Base-by-base conservation (phyloP, 2,113 vertebrate genomes). In the Anarrhichthys ocellatus region DNA sequence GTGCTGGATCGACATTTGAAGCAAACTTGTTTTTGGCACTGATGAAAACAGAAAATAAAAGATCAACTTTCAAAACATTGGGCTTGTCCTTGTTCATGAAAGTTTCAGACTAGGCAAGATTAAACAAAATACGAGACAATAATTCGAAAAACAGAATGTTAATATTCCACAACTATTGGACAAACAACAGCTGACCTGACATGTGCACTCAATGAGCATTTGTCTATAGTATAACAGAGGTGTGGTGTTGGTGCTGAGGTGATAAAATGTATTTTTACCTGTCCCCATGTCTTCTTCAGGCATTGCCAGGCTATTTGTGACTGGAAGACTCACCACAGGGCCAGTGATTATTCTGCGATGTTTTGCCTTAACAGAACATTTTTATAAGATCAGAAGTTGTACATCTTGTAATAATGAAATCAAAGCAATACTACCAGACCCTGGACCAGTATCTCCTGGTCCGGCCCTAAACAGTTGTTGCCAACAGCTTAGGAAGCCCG, bases 181-280 rank as follows among this genome's bases (percentile, higher is more conserved):
- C 34, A 18, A 72, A 69, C 34, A 24, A 9, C 44, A 52, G 56
- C 67, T 38, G 9, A 22, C 6, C 50, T 29, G 22, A n/a, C 3
- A 63, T 6, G 18, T 46, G 66, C 24, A 54, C 29, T 48, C 22
- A 54, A 0, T 48, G 34, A 72, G 18, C 34, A 34, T 73, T 76
- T 61, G 18, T 70, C 20, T 75, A n/a, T 2, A 80, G 0, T 42
- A 15, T 50, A 64, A 69, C 7, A 40, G 24, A 54, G 9, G 17
- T 65, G 7, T 71, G 9, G 11, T 40, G 18, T n/a, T 44, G 18
- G 22, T 58, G 58, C 48, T 20, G 48, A 13, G 14, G 27, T 15
- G 38, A 32, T 72, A 34, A 72, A 64, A 59, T 52, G 61, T 52
- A 29, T 78, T 34, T 94, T 93, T 82, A 98, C 97, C 95, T 96